phyloP scores from a whole-genome alignment of 2,113 vertebrate genomes.

The Machaerirhynchus nigripectus region DNA sequence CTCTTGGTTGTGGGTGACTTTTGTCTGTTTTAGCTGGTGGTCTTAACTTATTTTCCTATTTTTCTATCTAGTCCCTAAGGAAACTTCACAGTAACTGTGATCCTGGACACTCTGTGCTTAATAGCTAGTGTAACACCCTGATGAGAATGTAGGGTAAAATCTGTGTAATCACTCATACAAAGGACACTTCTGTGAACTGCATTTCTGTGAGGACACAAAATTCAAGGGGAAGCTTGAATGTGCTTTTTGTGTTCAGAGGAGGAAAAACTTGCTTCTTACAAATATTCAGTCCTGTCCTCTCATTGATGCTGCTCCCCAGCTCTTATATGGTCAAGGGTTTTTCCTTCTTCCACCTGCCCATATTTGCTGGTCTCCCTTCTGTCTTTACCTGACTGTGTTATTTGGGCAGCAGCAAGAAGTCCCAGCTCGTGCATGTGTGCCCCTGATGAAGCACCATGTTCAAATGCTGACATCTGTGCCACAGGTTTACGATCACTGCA shows the following conservation, averaged over 20 bases:
- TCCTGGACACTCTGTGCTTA: not conserved
- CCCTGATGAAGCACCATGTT: not conserved
- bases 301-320: not conserved
- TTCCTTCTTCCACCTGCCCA: not conserved
- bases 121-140: not conserved
- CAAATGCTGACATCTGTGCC: not conserved
- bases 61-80: not conserved
- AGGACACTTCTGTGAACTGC: not conserved
- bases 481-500: not conserved
- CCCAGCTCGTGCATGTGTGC: fast-evolving
- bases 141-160: not conserved
- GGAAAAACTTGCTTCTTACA: not conserved
- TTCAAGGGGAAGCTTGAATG: not conserved
- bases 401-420: not conserved
- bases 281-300: not conserved
- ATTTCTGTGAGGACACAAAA: not conserved
- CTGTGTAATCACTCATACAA: not conserved
- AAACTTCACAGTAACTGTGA: not conserved
- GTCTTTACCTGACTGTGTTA: not conserved
- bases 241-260: not conserved
- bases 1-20: not conserved
- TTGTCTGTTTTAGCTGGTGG: not conserved
- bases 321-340: not conserved
- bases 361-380: not conserved
- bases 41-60: not conserved